These are phyloP conservation scores for Emydura subglobosa DNA, from an alignment of 2,113 vertebrate species.

Conservation along the genomic window DNA sequence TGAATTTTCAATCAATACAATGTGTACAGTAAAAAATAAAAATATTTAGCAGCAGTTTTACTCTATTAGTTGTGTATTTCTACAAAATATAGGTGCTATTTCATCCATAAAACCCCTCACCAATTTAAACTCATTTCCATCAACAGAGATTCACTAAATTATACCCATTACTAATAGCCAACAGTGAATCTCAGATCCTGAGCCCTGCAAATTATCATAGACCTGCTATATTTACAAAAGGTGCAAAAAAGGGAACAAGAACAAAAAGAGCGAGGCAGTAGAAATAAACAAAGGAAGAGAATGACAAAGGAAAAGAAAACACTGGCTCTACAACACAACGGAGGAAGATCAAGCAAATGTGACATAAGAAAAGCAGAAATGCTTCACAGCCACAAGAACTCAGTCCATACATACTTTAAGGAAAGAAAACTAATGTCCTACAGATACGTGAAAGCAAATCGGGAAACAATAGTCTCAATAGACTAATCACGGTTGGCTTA, in stretches of 20 bases:
- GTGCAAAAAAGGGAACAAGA: background rate
- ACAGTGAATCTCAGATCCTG: rapidly evolving
- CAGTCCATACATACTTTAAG: background rate
- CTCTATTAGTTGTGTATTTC: background rate
- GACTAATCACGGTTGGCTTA: background rate
- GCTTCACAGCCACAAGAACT: background rate
- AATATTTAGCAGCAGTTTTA: background rate
- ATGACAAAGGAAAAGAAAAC: background rate
- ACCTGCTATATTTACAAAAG: background rate
- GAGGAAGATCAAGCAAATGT: background rate
- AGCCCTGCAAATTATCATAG: background rate
- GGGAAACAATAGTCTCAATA: background rate
- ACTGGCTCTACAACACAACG: background rate
- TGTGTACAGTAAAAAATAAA: no score
- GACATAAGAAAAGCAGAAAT: background rate
- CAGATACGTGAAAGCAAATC: background rate
- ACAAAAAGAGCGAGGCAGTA: background rate
- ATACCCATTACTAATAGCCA: background rate
- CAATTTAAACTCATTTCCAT: background rate
- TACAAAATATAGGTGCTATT: background rate
- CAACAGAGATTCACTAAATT: background rate
- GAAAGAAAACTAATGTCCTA: background rate
- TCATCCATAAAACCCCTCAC: background rate
- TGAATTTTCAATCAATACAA: background rate
- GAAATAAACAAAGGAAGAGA: background rate